phyloP scores from a whole-genome alignment of 2,888 invertebrate genomes.

The Ernsta delagoae region DNA sequence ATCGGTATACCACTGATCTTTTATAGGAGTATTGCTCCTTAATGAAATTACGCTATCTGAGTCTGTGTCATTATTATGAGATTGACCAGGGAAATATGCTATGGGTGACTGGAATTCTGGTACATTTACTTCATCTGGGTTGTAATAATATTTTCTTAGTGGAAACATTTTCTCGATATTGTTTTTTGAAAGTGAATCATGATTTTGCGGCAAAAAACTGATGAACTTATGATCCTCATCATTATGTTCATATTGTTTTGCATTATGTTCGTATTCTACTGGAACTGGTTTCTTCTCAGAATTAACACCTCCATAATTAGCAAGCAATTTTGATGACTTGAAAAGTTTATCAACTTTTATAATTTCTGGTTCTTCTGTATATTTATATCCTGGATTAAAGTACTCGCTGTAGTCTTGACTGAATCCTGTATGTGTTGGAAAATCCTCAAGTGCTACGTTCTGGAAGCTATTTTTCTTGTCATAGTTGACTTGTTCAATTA shows the following conservation, averaged over 20 bases:
- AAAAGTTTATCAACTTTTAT: slow-evolving; percentile 36
- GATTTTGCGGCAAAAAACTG: slow-evolving; percentile 4
- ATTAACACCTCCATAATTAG: slow-evolving; percentile 16
- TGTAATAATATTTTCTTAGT: slow-evolving; percentile 9
- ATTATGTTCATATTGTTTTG: neutral
- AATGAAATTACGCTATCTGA: neutral
- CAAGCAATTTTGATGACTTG: slow-evolving; percentile 24
- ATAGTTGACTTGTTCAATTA: slow-evolving; percentile 1
- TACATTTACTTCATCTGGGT: slow-evolving; percentile 3
- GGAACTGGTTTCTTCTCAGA: slow-evolving; percentile 12
- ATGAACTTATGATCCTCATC: neutral
- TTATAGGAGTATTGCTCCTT: slow-evolving; percentile 8
- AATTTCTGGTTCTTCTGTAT: slow-evolving; percentile 34
- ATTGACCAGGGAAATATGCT: neutral
- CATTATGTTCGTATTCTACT: neutral
- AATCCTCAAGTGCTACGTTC: slow-evolving; percentile 31
- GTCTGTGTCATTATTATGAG: slow-evolving; percentile 8
- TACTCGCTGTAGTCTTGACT: slow-evolving; percentile 50
- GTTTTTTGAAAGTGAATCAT: neutral
- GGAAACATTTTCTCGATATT: neutral
- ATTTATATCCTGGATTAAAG: slow-evolving; percentile 43
- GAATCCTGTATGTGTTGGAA: slow-evolving; percentile 35
- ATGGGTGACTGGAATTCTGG: neutral
- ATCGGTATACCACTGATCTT: slow-evolving; percentile 20
- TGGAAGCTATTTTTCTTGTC: slow-evolving; percentile 30